Conservation (phyloP, 2,888 invertebrate species). For the Sericinus montela region DNA sequence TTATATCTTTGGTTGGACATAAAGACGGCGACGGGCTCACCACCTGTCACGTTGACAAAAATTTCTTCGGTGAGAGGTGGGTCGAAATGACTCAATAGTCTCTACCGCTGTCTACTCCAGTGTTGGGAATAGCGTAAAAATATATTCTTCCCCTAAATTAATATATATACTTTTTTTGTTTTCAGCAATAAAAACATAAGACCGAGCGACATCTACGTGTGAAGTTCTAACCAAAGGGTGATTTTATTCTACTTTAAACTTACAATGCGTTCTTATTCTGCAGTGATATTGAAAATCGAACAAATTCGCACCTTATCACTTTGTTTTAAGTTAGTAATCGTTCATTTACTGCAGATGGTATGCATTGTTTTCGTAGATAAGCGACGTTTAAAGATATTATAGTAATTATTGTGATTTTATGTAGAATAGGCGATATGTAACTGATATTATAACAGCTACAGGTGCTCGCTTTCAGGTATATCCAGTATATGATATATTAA, state of each 20-base stretch:
- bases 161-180: slow-evolving; percentile 1
- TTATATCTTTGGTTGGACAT: too few species aligned
- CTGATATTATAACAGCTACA: not conserved
- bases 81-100: too few species aligned
- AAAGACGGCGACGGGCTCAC: too few species aligned
- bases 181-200: slow-evolving; percentile 23
- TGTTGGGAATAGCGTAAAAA: too few species aligned
- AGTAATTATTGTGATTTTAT: slow-evolving; percentile 15
- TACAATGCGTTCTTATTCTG: not conserved
- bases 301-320: not conserved
- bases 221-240: slow-evolving; percentile 21
- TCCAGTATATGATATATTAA: too few species aligned
- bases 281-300: not conserved
- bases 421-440: slow-evolving; percentile 1
- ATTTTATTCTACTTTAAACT: slow-evolving; percentile 5
- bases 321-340: slow-evolving; percentile 1
- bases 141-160: too few species aligned
- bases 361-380: slow-evolving; percentile 4
- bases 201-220: slow-evolving; percentile 32
- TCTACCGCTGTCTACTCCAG: too few species aligned
- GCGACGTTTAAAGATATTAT: slow-evolving; percentile 1
- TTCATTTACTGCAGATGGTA: not conserved
- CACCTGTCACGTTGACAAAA: too few species aligned
- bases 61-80: too few species aligned
- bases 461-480: not conserved